Conservation (phyloP, 2,888 invertebrate genomes). For the Theretra japonica region DNA sequence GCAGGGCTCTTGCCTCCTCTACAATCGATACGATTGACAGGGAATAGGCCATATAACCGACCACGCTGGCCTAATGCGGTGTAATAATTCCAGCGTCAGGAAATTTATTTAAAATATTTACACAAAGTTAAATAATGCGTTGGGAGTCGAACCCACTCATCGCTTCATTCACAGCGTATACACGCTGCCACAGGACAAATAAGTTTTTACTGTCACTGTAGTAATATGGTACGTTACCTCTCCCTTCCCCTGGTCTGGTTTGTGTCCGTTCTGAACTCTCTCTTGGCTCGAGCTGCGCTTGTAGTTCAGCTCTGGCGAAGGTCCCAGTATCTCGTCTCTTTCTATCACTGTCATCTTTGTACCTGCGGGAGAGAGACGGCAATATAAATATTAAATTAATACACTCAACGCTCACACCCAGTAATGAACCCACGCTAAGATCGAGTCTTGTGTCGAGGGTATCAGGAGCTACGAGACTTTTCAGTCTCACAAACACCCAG, state of each 20-base stretch:
- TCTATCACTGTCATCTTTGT: slow-evolving; percentile 88
- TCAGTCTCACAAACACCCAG: too few relatives aligned
- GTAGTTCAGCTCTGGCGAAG: slow-evolving; percentile 87
- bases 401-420: background rate
- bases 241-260: slow-evolving; percentile 53
- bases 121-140: too few relatives aligned
- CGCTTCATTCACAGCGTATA: too few relatives aligned
- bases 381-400: background rate
- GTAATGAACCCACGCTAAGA: background rate
- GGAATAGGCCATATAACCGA: too few relatives aligned
- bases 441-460: too few relatives aligned
- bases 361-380: slow-evolving; percentile 53
- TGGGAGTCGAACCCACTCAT: too few relatives aligned
- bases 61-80: too few relatives aligned
- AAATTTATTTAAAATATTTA: too few relatives aligned
- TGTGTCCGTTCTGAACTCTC: slow-evolving; percentile 63
- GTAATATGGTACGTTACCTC: slow-evolving; percentile 52
- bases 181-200: background rate
- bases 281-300: slow-evolving; percentile 80
- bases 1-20: too few relatives aligned
- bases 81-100: too few relatives aligned
- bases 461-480: too few relatives aligned
- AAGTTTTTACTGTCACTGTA: background rate
- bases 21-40: too few relatives aligned
- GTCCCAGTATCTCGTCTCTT: slow-evolving; percentile 90